These are phyloP conservation scores for Sipha flava DNA, from an alignment of 1,140 invertebrate genomes.

Conservation along the genomic window DNA sequence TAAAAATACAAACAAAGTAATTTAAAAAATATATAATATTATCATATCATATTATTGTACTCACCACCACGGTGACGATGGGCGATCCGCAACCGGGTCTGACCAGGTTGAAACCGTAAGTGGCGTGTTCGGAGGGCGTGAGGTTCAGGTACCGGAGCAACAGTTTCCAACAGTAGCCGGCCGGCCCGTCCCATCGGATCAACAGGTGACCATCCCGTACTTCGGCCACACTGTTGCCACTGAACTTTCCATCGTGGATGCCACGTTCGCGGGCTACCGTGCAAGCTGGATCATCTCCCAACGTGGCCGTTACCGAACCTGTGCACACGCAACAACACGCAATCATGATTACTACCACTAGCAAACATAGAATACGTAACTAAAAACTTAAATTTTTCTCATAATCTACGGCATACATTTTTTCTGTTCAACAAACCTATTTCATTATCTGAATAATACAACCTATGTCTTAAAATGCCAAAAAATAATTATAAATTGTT, in stretches of 20 bases:
- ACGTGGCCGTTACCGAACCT: constrained; percentile 6
- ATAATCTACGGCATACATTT: no score
- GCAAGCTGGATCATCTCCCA: background rate
- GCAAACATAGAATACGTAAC: no score
- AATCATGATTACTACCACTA: background rate
- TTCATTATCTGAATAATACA: no score
- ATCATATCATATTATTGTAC: background rate
- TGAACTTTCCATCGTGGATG: background rate
- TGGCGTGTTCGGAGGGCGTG: background rate
- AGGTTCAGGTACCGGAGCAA: background rate
- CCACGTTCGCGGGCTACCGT: background rate
- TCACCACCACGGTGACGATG: background rate
- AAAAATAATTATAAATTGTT: no score
- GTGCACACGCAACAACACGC: background rate
- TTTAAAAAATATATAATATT: no score
- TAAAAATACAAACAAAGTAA: no score
- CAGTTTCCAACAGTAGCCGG: constrained; percentile 19
- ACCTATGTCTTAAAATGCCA: no score
- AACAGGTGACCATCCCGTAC: constrained; percentile 8
- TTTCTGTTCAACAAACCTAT: no score
- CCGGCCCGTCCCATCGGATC: background rate
- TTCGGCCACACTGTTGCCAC: background rate
- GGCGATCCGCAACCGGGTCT: background rate
- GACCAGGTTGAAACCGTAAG: background rate
- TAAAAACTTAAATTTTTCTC: no score